Base-by-base conservation (phyloP, 2,797 vertebrate genomes). In the Coendou prehensilis region DNA sequence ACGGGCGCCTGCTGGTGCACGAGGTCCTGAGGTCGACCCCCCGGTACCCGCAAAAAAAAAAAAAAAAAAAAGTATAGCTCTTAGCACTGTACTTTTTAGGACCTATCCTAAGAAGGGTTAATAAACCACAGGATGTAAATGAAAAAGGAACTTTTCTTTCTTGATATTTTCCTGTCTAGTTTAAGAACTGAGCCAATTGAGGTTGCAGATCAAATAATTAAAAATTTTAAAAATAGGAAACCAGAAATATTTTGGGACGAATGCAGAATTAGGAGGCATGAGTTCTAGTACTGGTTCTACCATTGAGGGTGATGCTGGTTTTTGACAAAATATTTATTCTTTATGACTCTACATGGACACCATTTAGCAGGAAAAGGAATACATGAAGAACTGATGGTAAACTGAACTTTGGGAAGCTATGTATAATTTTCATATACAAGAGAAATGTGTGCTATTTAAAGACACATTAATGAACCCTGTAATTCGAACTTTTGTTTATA, bases 401-500 rank as follows among this genome's bases (percentile, higher is more conserved):
- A 86, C 0, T 84, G 45, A 87, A 87, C 84, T 95, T 57, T 54
- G 30, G 59, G 69, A 96, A 94, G 71, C 7, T 41, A 91, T 30
- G 69, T 45, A 59, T 26, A 37, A 89, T 78, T 87, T 76, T 33
- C 67, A 23, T 88, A 78, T 50, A 26, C 67, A 90, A 69, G 1
- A 73, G 20, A 41, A 79, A 64, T 41, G 4, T 84, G 47, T 13
- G 7, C 64, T 71, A 57, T 59, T 93, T 78, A 80, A 82, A 95
- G 84, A 26, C 7, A 64, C 3, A 73, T 84, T 6, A 57, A 73
- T 76, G 30, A 89, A 75, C 75, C 23, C 59, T 93, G 6, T 71
- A 67, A 76, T 89, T 95, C 37, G 47, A 50, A 76, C 83, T 93
- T 96, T 73, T 93, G 52, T 63, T 90, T 91, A 75, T 26, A 50